Evolutionary conservation across 2,888 invertebrate species (phyloP).

Genomic region (Coremacera marginata): DNA sequence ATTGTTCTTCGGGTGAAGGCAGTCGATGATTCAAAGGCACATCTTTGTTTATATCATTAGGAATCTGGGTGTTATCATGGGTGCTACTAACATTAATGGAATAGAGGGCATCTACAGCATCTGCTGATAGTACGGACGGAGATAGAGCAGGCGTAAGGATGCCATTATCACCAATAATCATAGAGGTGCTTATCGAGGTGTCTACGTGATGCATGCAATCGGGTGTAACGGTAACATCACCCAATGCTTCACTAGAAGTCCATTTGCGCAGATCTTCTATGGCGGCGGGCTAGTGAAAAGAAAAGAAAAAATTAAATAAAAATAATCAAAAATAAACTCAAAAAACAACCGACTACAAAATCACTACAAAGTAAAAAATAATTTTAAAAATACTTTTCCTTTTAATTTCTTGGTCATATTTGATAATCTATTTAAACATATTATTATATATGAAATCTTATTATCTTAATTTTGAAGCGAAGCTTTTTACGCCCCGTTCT

Average conservation of each 20-base stretch:
- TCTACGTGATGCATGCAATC: constrained; percentile 79
- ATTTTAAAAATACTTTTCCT: too few relatives aligned
- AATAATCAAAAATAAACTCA: not conserved
- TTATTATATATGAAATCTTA: too few relatives aligned
- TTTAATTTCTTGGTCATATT: too few relatives aligned
- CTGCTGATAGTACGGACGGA: constrained; percentile 68
- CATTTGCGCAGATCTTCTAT: constrained; percentile 85
- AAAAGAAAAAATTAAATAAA: constrained; percentile 47
- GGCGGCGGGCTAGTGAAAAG: constrained; percentile 78
- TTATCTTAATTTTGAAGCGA: too few relatives aligned
- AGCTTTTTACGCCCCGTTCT: too few relatives aligned
- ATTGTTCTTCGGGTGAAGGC: constrained; percentile 89
- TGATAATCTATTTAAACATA: too few relatives aligned
- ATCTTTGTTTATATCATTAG: constrained; percentile 69
- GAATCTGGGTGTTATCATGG: constrained; percentile 62
- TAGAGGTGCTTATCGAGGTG: constrained; percentile 71
- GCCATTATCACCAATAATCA: constrained; percentile 66
- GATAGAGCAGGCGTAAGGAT: constrained; percentile 66
- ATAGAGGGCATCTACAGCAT: constrained; percentile 65
- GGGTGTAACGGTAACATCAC: constrained; percentile 84
- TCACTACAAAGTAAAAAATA: too few relatives aligned
- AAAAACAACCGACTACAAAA: not conserved
- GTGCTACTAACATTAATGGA: constrained; percentile 63
- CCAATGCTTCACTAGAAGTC: constrained; percentile 79
- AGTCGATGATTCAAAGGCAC: constrained; percentile 85